These are phyloP conservation scores for Dascyllus trimaculatus DNA, from an alignment of 2,113 vertebrate genomes.

Conservation along the genomic window DNA sequence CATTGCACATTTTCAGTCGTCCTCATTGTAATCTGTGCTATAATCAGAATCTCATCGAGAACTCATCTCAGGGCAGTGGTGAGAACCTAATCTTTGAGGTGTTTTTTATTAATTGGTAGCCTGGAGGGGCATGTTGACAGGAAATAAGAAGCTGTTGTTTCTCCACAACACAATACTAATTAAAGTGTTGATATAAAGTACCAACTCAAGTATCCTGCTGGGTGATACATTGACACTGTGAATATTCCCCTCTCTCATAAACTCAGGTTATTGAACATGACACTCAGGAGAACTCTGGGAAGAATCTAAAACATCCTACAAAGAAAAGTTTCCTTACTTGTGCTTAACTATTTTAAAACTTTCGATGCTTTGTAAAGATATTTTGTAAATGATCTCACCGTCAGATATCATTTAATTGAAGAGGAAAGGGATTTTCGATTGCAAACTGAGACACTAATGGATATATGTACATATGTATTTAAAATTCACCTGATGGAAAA, in stretches of 20 bases:
- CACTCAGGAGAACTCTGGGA: conserved; percentile 65
- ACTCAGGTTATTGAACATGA: conserved; percentile 77
- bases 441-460: conserved; percentile 21
- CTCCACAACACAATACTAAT: conserved; percentile 73
- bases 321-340: conserved; percentile 20
- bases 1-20: conserved; percentile 18
- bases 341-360: conserved; percentile 17
- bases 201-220: conserved; percentile 65
- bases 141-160: conserved; percentile 73
- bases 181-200: conserved; percentile 73
- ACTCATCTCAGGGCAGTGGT: conserved; percentile 43
- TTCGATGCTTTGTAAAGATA: conserved; percentile 22
- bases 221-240: conserved; percentile 50
- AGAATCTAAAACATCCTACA: conserved; percentile 24
- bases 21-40: conserved; percentile 25
- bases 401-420: conserved; percentile 25
- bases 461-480: not conserved
- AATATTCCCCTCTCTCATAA: conserved; percentile 61
- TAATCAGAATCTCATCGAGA: conserved; percentile 62
- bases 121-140: conserved; percentile 64
- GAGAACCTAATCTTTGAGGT: conserved; percentile 70
- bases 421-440: conserved; percentile 21
- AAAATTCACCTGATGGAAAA: too few relatives aligned
- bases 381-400: conserved; percentile 20
- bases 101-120: conserved; percentile 78